phyloP scores from a whole-genome alignment of 2,888 invertebrate genomes.

The Drosophila siamana region DNA sequence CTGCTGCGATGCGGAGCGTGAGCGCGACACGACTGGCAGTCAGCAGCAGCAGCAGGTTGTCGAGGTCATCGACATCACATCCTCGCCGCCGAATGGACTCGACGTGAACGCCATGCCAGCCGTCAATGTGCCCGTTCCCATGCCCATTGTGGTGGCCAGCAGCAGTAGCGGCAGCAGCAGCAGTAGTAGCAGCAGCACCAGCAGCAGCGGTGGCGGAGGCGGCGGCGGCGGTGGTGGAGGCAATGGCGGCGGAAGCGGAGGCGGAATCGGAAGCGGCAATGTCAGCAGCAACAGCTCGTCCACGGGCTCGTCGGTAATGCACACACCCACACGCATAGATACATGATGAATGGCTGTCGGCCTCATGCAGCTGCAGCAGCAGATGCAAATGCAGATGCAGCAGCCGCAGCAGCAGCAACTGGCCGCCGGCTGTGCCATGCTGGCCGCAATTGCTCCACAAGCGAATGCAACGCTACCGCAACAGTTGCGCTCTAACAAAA shows the following conservation, averaged over 20 bases:
- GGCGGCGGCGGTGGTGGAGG: constrained; percentile 48
- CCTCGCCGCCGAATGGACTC: constrained; percentile 76
- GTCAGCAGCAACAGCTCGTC: constrained; percentile 61
- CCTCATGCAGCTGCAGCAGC: constrained; percentile 80
- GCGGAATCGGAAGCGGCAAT: constrained; percentile 2
- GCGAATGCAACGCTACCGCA: constrained; percentile 42
- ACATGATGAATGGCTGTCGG: constrained; percentile 85
- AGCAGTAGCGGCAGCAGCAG: constrained; percentile 40
- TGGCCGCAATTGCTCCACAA: constrained; percentile 73
- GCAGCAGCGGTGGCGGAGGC: constrained; percentile 5
- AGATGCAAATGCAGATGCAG: constrained; percentile 72
- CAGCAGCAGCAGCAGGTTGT: constrained; percentile 31
- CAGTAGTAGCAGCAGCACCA: constrained; percentile 43
- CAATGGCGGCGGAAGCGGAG: constrained; percentile 20
- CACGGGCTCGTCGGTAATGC: constrained; percentile 83
- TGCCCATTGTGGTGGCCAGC: constrained; percentile 44
- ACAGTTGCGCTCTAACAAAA: constrained; percentile 43
- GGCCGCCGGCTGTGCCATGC: constrained; percentile 74
- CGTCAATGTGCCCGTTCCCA: constrained; percentile 55
- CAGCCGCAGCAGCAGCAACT: constrained; percentile 73
- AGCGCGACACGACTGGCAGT: constrained; percentile 62
- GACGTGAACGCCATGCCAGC: constrained; percentile 39
- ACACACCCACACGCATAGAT: constrained; percentile 82
- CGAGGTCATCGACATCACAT: constrained; percentile 74
- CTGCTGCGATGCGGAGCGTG: constrained; percentile 83